Base-by-base conservation (phyloP, 2,113 vertebrate species). In the Nymphicus hollandicus region DNA sequence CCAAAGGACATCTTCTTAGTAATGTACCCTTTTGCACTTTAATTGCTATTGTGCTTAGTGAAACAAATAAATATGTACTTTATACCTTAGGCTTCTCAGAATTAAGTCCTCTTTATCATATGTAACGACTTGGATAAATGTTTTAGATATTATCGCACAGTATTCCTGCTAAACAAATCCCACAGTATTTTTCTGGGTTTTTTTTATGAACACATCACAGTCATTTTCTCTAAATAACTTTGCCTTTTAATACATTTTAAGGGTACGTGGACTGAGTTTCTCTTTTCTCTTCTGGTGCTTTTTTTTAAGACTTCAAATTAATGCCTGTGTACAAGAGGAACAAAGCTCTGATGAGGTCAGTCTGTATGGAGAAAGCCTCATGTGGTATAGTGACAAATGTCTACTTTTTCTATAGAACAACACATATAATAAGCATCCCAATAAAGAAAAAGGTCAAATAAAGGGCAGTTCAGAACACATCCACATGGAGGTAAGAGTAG, bases 401-500 rank as follows among this genome's bases (percentile, higher is more conserved):
- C 37, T 83, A 70, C 28, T 47, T 88, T 91, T 90, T 60, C 82
- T 71, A 10, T 47, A 60, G 43, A 86, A 93, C 18, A 61, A 77
- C 13, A 85, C 46, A 82, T 63, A 63, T 10, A 81, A 93, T 70
- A 31, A 85, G 4, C 23, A 89, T 39, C 31, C 16, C 4, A 2
- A 58, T 93, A 64, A 35, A 47, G 58, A 44, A 86, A 86, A 81
- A 12, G 4, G 8, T 58, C 37, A 91, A 39, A 56, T 70, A 66
- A 93, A 68, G 25, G 41, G 44, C 23, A 89, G 22, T n/a, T 80
- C 31, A 61, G 69, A 85, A 72, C 4, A 64, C 22, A 91, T 49
- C 25, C 41, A 79, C 8, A 31, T 16, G 31, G 25, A 89, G 20
- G 2, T 6, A 77, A 66, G 11, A 82, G 9, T 16, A 89, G 11